phyloP scores from a whole-genome alignment of 2,888 invertebrate species.

The Acronicta aceris region DNA sequence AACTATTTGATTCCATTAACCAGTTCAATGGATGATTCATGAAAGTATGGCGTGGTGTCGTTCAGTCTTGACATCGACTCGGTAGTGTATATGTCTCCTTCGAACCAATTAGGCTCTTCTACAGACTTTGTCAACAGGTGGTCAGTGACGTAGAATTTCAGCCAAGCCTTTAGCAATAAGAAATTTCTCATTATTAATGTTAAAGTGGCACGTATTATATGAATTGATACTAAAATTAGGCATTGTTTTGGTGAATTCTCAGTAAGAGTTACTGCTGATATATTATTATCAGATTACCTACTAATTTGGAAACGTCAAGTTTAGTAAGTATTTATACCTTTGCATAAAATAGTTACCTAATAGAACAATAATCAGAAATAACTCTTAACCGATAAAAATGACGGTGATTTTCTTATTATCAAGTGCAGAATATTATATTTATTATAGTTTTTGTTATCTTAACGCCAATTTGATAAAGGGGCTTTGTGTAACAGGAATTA shows the following conservation, averaged over 20 bases:
- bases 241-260: constrained; percentile 28
- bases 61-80: constrained; percentile 78
- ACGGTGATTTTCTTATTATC: constrained; percentile 40
- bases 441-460: constrained; percentile 54
- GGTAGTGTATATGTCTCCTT: constrained; percentile 79
- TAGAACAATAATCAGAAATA: constrained; percentile 30
- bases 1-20: constrained; percentile 86
- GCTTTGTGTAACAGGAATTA: constrained; percentile 70
- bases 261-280: constrained; percentile 35
- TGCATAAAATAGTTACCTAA: background rate
- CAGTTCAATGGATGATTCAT: constrained; percentile 83
- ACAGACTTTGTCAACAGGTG: constrained; percentile 84
- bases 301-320: no score
- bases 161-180: constrained; percentile 88
- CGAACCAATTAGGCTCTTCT: constrained; percentile 86
- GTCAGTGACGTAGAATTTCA: constrained; percentile 89
- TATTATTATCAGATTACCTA: background rate
- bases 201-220: constrained; percentile 38
- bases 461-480: constrained; percentile 86
- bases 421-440: constrained; percentile 7
- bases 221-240: constrained; percentile 13
- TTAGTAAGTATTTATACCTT: background rate
- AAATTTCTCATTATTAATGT: constrained; percentile 71
- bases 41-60: constrained; percentile 76
- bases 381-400: constrained; percentile 29